Conservation (phyloP, 2,113 vertebrate genomes). For the Piaya cayana region DNA sequence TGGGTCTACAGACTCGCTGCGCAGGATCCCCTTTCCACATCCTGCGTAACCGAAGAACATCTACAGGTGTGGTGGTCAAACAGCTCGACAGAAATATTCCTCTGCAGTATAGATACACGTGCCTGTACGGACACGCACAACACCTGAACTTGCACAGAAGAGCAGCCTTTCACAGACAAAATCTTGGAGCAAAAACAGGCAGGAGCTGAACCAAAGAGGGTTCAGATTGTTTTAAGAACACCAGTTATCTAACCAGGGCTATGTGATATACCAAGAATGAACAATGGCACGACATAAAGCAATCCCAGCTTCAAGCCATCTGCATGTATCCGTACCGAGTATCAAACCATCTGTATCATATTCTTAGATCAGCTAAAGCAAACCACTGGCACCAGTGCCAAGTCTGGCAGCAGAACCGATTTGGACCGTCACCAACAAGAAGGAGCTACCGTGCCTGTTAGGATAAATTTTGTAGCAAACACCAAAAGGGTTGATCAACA, state of each 20-base stretch:
- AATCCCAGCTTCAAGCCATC: slow-evolving; percentile 47
- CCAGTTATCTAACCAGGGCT: neutral
- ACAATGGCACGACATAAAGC: slow-evolving; percentile 20
- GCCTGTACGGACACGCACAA: neutral
- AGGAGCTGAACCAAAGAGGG: neutral
- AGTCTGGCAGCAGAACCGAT: slow-evolving; percentile 60
- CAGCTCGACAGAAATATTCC: neutral
- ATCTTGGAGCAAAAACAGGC: neutral
- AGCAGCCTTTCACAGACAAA: neutral
- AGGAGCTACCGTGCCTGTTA: slow-evolving; percentile 64
- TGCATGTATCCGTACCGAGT: slow-evolving; percentile 39
- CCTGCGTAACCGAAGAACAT: neutral
- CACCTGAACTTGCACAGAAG: neutral
- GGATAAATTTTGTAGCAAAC: slow-evolving; percentile 69
- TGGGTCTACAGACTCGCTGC: neutral
- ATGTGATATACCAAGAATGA: slow-evolving; percentile 21
- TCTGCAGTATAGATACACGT: neutral
- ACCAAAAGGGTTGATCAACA: slow-evolving; percentile 73
- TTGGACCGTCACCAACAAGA: slow-evolving; percentile 48
- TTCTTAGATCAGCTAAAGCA: slow-evolving; percentile 70
- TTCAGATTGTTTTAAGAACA: neutral
- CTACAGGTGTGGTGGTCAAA: slow-evolving; percentile 25
- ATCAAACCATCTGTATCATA: slow-evolving; percentile 70
- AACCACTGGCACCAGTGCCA: slow-evolving; percentile 70
- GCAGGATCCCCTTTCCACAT: neutral